Evolutionary conservation across 2,113 vertebrate genomes (phyloP), one percentile per base, ranked within the genome.

Genomic region (Narcine bancroftii): DNA sequence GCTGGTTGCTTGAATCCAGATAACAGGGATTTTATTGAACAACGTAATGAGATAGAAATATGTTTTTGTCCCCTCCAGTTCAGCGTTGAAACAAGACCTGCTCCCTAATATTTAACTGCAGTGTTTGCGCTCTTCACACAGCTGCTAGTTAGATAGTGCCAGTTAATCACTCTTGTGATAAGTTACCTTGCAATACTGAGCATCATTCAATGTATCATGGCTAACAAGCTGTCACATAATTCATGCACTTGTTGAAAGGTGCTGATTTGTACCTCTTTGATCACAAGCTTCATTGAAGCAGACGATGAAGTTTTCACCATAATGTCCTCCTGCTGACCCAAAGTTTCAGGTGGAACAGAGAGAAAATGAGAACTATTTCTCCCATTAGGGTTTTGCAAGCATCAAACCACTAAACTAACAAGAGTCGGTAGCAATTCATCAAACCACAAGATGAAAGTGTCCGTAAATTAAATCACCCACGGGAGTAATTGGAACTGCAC

Each of bases 231-330:
- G 50, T 87, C 81, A 63, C 53, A 87, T 87, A 60, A 60, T n/a
- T 87, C 81, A 87, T 36, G 81, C 81, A 87, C 81, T 87, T 60
- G 81, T 87, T 87, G 81, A 63, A 87, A 87, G 81, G 53, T 87
- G n/a, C 81, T 60, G 21, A 33, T 60, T 87, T 60, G 60, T 87
- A 56, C 81, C 81, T 87, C 81, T 87, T 87, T 87, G 81, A 87
- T 87, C 53, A 87, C 53, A 87, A 39, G 81, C 81, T 87, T 87
- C 81, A 87, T 6, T 87, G 81, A 87, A 87, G 81, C 81, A 63
- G 50, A 87, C 53, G 60, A 87, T 87, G 33, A 29, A 36, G 50
- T 36, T 87, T 87, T 87, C 81, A 60, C 53, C 81, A 87, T 87
- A 60, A 60, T 87, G 53, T 87, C 81, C 81, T 87, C 50, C 53